Conservation (phyloP, 2,888 invertebrate species). For the Bombylius discolor region DNA sequence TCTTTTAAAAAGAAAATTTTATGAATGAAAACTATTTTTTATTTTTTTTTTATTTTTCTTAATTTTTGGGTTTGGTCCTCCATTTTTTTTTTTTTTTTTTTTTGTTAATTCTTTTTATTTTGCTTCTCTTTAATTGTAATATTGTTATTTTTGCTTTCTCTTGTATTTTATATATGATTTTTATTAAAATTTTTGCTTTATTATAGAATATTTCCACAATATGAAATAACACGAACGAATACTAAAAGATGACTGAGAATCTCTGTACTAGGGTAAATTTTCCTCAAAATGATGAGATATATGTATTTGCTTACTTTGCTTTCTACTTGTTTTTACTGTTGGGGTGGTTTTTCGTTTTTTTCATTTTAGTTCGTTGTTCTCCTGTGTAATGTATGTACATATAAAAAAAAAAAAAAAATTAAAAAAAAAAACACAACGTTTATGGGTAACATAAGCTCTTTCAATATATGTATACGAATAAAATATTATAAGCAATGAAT, state of each 20-base stretch:
- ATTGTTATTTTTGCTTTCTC: neutral
- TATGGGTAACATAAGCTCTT: neutral
- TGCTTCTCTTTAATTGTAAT: neutral
- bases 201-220: neutral
- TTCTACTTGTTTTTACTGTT: slow-evolving; percentile 15
- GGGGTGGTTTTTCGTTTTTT: slow-evolving; percentile 21
- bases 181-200: neutral
- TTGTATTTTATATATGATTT: no score
- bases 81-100: neutral
- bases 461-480: no score
- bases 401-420: neutral
- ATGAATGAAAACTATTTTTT: no score
- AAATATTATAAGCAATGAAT: no score
- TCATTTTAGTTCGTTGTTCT: no score
- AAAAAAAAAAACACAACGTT: neutral
- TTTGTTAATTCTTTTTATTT: neutral
- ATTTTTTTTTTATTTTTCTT: no score
- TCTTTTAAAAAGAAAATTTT: no score
- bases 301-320: neutral
- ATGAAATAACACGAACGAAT: slow-evolving; percentile 29
- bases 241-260: slow-evolving; percentile 36
- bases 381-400: neutral
- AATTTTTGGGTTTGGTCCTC: neutral
- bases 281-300: slow-evolving; percentile 6
- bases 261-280: slow-evolving; percentile 23